Conservation (phyloP, 2,113 vertebrate genomes). For the Phylloscopus whistleri region DNA sequence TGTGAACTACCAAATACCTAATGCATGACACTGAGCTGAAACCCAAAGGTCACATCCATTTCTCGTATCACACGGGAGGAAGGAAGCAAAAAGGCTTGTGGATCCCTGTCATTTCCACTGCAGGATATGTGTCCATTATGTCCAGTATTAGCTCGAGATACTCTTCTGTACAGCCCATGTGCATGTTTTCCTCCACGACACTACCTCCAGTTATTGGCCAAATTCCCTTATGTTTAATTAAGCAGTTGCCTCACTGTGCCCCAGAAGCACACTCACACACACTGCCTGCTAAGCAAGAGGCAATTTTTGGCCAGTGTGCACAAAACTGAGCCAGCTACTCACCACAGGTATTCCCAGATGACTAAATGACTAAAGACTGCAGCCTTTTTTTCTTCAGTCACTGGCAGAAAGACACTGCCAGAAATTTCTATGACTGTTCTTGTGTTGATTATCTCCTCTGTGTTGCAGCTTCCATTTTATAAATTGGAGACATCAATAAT, state of each 20-base stretch:
- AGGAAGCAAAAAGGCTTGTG: not conserved
- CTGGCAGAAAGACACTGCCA: not conserved
- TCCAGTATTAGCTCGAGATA: not conserved
- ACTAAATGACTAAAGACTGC: not conserved
- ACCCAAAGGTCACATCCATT: not conserved
- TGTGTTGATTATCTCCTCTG: not conserved
- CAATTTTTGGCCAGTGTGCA: not conserved
- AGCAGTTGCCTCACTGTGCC: not conserved
- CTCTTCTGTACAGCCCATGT: not conserved
- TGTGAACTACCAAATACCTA: not conserved
- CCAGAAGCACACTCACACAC: not conserved
- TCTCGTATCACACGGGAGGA: not conserved
- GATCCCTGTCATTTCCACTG: fast-evolving
- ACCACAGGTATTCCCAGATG: not conserved
- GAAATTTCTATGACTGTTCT: not conserved
- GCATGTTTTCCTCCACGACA: not conserved
- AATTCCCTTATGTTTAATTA: not conserved
- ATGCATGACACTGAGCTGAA: not conserved
- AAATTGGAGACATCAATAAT: not conserved
- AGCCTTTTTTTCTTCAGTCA: not conserved
- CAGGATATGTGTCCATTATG: not conserved
- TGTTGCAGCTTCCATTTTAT: not conserved
- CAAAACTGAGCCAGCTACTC: not conserved
- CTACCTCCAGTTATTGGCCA: not conserved
- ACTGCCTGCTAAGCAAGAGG: not conserved